Percentiles rank a stretch among this genome's conserved stretches.
Conservation (phyloP, 2,797 vertebrate genomes). For the Lemur catta region DNA sequence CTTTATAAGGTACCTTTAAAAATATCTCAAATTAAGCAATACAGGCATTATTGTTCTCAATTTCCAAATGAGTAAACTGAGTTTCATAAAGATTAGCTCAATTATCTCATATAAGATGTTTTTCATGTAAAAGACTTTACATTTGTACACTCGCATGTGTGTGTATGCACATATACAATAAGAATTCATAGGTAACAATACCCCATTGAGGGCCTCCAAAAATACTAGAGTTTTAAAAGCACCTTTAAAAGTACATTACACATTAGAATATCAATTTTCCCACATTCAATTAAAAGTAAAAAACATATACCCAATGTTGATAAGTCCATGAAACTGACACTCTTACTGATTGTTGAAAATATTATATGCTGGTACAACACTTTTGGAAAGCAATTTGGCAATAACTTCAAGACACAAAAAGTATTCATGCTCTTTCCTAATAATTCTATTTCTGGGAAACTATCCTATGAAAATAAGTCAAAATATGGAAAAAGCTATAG, state of each 20-base stretch:
- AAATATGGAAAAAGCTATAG: slow-evolving; percentile 57
- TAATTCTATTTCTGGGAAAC: slow-evolving; percentile 48
- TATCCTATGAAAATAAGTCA: slow-evolving; percentile 3
- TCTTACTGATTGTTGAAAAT: slow-evolving; percentile 9
- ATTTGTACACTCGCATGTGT: not conserved
- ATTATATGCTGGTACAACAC: slow-evolving; percentile 18
- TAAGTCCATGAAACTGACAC: slow-evolving; percentile 28
- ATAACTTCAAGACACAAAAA: slow-evolving; percentile 38
- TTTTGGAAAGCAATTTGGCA: slow-evolving; percentile 40
- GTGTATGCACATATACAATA: not conserved
- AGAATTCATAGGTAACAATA: not conserved
- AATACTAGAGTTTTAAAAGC: not conserved
- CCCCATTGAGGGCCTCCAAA: not conserved
- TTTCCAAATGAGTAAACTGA: not conserved
- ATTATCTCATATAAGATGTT: not conserved
- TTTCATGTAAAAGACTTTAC: not conserved
- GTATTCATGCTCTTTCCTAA: not conserved
- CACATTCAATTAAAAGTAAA: slow-evolving; percentile 4
- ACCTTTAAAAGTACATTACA: slow-evolving; percentile 1
- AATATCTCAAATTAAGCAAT: slow-evolving; percentile 20
- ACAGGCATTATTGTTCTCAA: slow-evolving; percentile 12
- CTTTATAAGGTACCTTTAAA: slow-evolving; percentile 35
- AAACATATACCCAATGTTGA: not conserved
- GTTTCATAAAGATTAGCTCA: not conserved
- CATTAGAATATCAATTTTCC: not conserved